Conservation (phyloP, 2,888 invertebrate species). For the Stenotaenia linearis region DNA sequence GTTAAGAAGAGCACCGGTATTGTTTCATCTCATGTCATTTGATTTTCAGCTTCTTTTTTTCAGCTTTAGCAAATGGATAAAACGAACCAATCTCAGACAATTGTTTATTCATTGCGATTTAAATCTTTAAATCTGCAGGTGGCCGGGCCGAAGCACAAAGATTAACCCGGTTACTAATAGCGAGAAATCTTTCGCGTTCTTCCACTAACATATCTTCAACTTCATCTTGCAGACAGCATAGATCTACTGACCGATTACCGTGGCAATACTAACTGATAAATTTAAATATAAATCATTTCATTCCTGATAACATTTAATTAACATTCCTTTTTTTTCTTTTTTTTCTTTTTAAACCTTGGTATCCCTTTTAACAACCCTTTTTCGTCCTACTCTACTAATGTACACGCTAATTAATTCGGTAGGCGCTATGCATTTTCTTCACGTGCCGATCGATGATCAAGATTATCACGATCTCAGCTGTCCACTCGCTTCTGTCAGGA, state of each 20-base stretch:
- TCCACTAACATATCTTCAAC: not conserved
- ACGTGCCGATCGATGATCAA: not conserved
- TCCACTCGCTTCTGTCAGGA: not conserved
- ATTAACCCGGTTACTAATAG: constrained; percentile 39
- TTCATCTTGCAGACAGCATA: constrained; percentile 13
- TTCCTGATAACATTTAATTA: not conserved
- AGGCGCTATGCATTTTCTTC: constrained; percentile 12
- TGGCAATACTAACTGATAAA: constrained; percentile 11
- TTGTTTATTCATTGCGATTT: not conserved
- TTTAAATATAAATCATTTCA: not conserved
- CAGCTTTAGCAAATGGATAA: not conserved
- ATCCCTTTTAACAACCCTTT: not conserved
- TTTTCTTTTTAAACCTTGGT: not conserved
- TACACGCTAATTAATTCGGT: not conserved
- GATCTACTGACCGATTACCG: not conserved
- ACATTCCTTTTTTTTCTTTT: constrained; percentile 21
- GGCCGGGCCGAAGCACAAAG: constrained; percentile 40
- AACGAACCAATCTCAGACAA: not conserved
- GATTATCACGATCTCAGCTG: not conserved
- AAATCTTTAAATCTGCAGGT: constrained; percentile 32
- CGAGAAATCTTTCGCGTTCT: constrained; percentile 3
- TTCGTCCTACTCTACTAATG: not conserved
- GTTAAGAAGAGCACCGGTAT: not conserved
- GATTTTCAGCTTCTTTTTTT: not conserved
- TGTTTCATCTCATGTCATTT: not conserved